Conservation (phyloP, 2,113 vertebrate genomes). For the Ceyx cyanopectus region DNA sequence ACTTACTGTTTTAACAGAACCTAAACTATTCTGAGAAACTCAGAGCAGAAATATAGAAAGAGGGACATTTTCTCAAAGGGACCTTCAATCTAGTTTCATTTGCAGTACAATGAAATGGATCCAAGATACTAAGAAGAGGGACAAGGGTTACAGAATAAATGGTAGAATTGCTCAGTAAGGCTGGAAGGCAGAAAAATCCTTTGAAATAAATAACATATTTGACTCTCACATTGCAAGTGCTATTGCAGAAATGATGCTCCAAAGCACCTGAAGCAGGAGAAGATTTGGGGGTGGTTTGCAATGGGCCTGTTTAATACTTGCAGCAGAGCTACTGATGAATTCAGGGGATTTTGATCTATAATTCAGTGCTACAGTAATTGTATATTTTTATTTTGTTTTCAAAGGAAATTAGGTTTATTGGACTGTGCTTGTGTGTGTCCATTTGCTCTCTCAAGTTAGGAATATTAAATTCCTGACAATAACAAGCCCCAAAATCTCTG, state of each 20-base stretch:
- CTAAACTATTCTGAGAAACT: background rate
- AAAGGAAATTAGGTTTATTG: background rate
- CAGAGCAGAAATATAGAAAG: background rate
- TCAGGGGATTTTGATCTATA: background rate
- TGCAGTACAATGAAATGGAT: background rate
- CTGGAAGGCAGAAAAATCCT: background rate
- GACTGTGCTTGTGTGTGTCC: background rate
- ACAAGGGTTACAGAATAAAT: background rate
- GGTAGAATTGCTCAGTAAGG: background rate
- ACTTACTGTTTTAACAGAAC: slow-evolving; percentile 13
- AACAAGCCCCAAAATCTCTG: background rate
- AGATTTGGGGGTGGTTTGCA: background rate
- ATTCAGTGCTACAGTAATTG: background rate
- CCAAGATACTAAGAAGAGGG: background rate
- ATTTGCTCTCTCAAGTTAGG: background rate
- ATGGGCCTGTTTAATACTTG: background rate
- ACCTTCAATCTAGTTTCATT: background rate
- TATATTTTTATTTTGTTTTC: background rate
- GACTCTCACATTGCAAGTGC: background rate
- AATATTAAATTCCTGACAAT: background rate
- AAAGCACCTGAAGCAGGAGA: background rate
- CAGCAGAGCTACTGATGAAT: background rate
- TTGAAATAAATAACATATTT: background rate
- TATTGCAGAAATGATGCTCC: background rate
- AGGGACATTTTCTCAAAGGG: background rate